A percentile compares a stretch with the other conserved stretches of the same genome.
Conservation (phyloP, 2,888 invertebrate species). For the Beris chalybata region DNA sequence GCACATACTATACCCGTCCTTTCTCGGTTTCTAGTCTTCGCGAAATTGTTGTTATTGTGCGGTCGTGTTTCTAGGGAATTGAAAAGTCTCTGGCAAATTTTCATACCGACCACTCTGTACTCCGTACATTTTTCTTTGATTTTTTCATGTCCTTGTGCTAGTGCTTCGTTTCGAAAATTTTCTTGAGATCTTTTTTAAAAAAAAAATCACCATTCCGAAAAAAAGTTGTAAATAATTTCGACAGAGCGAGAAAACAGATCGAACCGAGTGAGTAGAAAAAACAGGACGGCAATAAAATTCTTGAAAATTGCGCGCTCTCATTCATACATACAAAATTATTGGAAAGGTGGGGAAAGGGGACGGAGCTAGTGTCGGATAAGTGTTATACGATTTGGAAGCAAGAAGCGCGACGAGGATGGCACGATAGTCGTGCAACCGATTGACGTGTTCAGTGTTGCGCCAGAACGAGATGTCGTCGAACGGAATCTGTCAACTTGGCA, state of each 20-base stretch:
- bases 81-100: neutral
- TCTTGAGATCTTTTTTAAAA: too few species aligned
- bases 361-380: neutral
- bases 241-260: neutral
- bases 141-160: neutral
- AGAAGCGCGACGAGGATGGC: neutral
- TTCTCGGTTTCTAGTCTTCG: too few species aligned
- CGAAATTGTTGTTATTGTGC: too few species aligned
- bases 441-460: conserved; percentile 16
- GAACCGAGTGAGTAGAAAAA: too few species aligned
- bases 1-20: conserved; percentile 33
- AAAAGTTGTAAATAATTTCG: conserved; percentile 16
- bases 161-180: neutral
- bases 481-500: conserved; percentile 39
- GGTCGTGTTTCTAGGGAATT: too few species aligned
- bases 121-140: neutral
- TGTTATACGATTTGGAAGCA: neutral
- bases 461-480: conserved; percentile 8
- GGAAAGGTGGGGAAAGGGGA: neutral
- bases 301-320: neutral
- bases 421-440: neutral
- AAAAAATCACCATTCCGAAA: too few species aligned
- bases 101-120: neutral
- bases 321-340: neutral
- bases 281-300: too few species aligned